Evolutionary conservation across 2,797 vertebrate species (phyloP), one percentile per base, ranked within the genome.

Genomic region (Pantherophis vulpinus): DNA sequence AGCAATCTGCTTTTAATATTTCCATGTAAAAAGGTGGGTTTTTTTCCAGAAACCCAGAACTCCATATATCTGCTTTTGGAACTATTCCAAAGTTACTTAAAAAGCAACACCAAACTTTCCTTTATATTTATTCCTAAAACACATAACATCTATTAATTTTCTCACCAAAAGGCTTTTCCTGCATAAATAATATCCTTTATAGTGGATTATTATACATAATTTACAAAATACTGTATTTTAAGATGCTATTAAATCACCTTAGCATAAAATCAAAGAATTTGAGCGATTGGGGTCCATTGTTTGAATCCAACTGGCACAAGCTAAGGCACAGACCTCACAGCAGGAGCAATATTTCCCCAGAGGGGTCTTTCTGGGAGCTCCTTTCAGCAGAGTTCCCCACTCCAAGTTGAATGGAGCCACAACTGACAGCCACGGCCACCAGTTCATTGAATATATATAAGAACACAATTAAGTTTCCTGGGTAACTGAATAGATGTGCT

Each of bases 141-240:
- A 90, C 29, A 89, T 87, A 47, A 91, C 37, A 47, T 47, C 42
- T 56, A 94, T 37, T 95, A 94, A 88, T 94, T 10, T n/a, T 88
- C 89, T 94, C 74, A 42, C 93, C 87, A 91, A 94, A 87, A 54
- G 91, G 87, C 95, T 90, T 83, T 93, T 59, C 94, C 94, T 94
- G 91, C 95, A 94, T 91, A 95, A 97, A 95, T 95, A 95, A 47
- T 86, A 94, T 66, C 87, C 94, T 32, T 86, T 92, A 89, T 6
- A 58, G 93, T 42, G 60, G 93, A 90, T 87, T 86, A 92, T 58
- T 93, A 93, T 55, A 90, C 95, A 94, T 56, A 2, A 89, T 91
- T 94, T 94, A 92, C 93, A 96, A 58, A 32, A 61, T 9, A 55
- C 42, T 37, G 79, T n/a, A 56, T 47, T 61, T 61, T 86, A 90